Conservation (phyloP, 2,797 vertebrate genomes). For the Crocodylus rhombifer region DNA sequence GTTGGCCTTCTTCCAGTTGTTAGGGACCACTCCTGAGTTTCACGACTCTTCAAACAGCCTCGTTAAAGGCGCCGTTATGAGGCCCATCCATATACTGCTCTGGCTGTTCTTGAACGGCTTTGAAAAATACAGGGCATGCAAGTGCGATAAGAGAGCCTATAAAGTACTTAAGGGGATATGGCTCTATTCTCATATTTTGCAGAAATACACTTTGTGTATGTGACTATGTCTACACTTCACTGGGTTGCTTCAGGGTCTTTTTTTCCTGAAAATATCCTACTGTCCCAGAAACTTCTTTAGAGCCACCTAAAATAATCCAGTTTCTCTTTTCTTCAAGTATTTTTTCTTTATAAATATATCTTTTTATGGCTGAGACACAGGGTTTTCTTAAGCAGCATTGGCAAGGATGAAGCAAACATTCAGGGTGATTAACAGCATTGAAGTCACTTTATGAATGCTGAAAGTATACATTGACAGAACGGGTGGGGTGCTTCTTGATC, state of each 20-base stretch:
- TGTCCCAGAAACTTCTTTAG: background rate
- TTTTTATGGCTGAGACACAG: background rate
- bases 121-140: background rate
- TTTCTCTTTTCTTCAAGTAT: background rate
- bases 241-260: background rate
- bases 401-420: background rate
- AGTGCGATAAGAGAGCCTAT: background rate
- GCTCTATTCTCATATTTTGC: background rate
- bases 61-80: too few relatives aligned
- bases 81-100: background rate
- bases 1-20: too few relatives aligned
- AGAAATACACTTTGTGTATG: background rate
- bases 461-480: background rate
- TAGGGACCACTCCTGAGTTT: too few relatives aligned
- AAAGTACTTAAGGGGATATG: background rate
- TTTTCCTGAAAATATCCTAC: background rate
- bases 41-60: too few relatives aligned
- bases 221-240: background rate
- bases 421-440: accelerated
- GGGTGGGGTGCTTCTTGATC: accelerated
- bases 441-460: background rate
- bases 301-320: background rate
- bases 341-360: background rate
- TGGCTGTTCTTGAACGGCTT: background rate
- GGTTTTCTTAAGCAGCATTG: background rate